phyloP scores from a whole-genome alignment of 2,797 vertebrate genomes.

The Poecilia picta region DNA sequence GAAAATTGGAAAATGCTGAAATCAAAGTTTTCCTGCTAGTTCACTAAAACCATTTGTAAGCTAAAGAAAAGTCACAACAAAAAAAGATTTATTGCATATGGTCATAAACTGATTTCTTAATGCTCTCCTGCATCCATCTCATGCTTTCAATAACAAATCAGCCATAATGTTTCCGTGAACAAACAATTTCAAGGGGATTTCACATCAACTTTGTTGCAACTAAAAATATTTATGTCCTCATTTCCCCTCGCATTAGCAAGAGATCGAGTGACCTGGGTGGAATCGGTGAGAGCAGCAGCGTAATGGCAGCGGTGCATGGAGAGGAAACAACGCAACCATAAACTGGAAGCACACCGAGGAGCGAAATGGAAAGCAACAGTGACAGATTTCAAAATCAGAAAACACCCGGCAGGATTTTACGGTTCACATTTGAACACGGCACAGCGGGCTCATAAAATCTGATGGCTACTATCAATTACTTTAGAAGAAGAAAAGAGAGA shows the following conservation, averaged over 20 bases:
- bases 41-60: background rate
- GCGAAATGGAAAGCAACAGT: conserved; percentile 6
- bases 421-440: conserved; percentile 28
- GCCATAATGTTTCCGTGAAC: background rate
- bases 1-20: background rate
- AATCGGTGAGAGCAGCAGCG: conserved; percentile 22
- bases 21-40: background rate
- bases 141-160: conserved; percentile 21
- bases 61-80: background rate
- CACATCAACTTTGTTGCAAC: background rate
- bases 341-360: conserved; percentile 21
- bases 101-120: conserved; percentile 3
- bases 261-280: conserved; percentile 23
- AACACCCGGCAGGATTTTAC: conserved; percentile 51
- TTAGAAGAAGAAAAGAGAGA: conserved; percentile 1
- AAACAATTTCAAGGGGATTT: conserved; percentile 18
- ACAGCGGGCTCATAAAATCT: conserved; percentile 50
- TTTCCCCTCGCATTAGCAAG: conserved; percentile 34
- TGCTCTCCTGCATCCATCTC: conserved; percentile 4
- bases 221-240: conserved; percentile 18
- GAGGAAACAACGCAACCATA: conserved; percentile 36
- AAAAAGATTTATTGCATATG: conserved; percentile 17
- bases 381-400: conserved; percentile 48
- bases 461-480: conserved; percentile 62
- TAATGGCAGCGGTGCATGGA: conserved; percentile 25